Conservation (phyloP, 2,113 vertebrate genomes). For the Scalopus aquaticus region DNA sequence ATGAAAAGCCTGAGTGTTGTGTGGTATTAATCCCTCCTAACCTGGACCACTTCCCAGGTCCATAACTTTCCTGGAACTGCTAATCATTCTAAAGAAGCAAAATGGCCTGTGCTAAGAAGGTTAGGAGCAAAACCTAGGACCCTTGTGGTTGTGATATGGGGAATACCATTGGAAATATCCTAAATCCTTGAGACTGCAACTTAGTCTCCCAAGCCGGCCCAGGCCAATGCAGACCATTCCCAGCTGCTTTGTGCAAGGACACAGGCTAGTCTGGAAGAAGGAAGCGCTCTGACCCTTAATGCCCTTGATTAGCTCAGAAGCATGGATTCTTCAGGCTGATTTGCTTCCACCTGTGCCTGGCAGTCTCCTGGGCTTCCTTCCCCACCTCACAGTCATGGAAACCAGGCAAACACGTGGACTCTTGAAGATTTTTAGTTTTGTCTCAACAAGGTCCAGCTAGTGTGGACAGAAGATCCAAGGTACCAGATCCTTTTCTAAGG, state of each 20-base stretch:
- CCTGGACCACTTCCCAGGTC: not conserved
- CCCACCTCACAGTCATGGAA: not conserved
- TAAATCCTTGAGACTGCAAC: not conserved
- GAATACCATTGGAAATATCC: not conserved
- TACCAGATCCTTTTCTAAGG: not conserved
- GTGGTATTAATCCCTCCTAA: not conserved
- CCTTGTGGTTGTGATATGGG: not conserved
- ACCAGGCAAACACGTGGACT: not conserved
- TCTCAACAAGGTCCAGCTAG: not conserved
- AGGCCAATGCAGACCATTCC: not conserved
- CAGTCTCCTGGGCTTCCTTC: not conserved
- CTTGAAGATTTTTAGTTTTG: not conserved
- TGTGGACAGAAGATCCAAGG: not conserved
- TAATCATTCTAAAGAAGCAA: not conserved
- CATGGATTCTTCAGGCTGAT: conserved; percentile 8
- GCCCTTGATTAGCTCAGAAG: not conserved
- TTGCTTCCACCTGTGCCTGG: not conserved
- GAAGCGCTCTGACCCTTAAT: not conserved
- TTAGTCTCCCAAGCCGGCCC: not conserved
- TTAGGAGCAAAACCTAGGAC: not conserved
- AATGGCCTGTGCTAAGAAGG: not conserved
- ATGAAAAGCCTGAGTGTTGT: not conserved
- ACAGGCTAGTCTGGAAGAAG: not conserved
- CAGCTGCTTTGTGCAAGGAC: not conserved
- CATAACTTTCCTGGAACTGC: not conserved